Evolutionary conservation across 1,140 invertebrate species (phyloP), one percentile per base, ranked within the genome.

Genomic region (Pseudomyrmex cubaensis): DNA sequence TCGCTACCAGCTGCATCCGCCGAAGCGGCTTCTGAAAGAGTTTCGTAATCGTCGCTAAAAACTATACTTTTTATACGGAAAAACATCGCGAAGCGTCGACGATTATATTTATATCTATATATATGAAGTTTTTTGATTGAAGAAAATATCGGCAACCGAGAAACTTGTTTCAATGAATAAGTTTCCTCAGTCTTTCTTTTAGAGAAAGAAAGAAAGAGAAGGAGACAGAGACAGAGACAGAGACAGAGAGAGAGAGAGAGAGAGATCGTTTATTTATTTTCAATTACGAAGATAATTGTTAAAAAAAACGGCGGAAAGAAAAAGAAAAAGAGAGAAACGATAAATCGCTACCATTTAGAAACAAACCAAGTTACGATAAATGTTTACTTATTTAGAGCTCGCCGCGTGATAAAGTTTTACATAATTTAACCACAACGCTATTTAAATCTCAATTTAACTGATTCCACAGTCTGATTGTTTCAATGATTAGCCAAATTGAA

Each of bases 1-100:
- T 80, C 90, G 69, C 91, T 90, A 72, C 87, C 91, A 80, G 88
- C 89, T 85, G 91, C 90, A 87, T 93, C 93, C 25, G 91, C 85
- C 22, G 90, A 89, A 52, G 88, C 87, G 35, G 89, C 91, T 89
- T 94, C 93, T 94, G 90, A 5, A 83, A 88, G 52, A 67, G 48
- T 9, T 12, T 50, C 63, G 46, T 52, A 63, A 74, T 44, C 25
- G 54, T 57, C 13, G 50, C 13, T 52, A 35, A 35, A 5, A 35
- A 13, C 50, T 13, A 12, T 35, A 35, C 25, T 12, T 20, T 44
- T 48, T 15, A 52, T 25, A 2, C 35, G n/a, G 7, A 20, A 59
- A 72, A 48, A 7, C 57, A 70, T 1, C 20, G 44, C 15, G 2
- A 46, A 59, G 48, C 1, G 20, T 59, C 15, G 9, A 13, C 4